Evolutionary conservation across 2,797 vertebrate genomes (phyloP).

Genomic region (Etheostoma nigrum): DNA sequence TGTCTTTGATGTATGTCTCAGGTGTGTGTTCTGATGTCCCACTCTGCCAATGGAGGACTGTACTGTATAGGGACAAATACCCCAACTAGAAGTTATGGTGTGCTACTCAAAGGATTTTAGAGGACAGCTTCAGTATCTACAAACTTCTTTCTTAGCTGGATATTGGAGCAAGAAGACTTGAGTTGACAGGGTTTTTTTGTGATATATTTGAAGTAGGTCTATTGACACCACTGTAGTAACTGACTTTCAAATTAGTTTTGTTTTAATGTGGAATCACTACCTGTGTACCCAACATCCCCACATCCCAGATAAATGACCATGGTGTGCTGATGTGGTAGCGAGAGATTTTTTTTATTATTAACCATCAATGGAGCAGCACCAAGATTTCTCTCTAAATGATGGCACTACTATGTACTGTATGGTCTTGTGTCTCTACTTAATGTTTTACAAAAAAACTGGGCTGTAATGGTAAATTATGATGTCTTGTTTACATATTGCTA

Average conservation of each 20-base stretch:
- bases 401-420: no score
- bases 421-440: not conserved
- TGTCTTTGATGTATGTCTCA: slow-evolving; percentile 79
- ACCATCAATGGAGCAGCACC: not conserved
- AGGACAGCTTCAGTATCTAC: not conserved
- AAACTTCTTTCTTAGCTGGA: not conserved
- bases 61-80: not conserved
- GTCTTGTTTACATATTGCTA: not conserved
- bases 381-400: not conserved
- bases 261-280: not conserved
- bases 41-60: slow-evolving; percentile 3
- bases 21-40: slow-evolving; percentile 49
- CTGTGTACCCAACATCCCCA: not conserved
- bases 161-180: not conserved
- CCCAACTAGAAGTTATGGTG: not conserved
- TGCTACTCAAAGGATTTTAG: not conserved
- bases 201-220: not conserved
- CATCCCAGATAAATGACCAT: not conserved
- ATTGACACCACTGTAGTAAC: not conserved
- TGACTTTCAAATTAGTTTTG: not conserved
- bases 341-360: not conserved
- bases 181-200: not conserved
- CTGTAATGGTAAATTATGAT: no score
- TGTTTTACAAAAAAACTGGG: not conserved
- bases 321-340: not conserved